Evolutionary conservation across 1,140 invertebrate species (phyloP).

Genomic region (Acromyrmex echinatior): DNA sequence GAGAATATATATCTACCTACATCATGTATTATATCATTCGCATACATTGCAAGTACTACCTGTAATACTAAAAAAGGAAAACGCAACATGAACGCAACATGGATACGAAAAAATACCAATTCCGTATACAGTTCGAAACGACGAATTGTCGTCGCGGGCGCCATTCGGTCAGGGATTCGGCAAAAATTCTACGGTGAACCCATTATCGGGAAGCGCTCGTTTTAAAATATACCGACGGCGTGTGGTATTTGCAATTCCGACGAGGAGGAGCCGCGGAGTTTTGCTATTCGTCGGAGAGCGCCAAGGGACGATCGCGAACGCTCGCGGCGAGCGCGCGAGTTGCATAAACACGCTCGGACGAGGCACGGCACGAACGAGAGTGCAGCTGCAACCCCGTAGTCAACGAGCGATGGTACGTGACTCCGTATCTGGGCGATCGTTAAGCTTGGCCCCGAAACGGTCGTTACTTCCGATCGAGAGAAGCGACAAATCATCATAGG

Average conservation of each 20-base stretch:
- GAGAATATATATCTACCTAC: neutral
- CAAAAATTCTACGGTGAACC: conserved; percentile 72
- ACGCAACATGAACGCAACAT: neutral
- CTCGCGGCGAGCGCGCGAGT: conserved; percentile 69
- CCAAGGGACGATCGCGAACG: conserved; percentile 52
- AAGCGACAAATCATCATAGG: conserved; percentile 60
- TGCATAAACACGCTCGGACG: conserved; percentile 78
- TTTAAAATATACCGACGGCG: conserved; percentile 81
- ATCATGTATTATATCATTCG: neutral
- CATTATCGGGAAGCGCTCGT: conserved; percentile 83
- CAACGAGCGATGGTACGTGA: conserved; percentile 43
- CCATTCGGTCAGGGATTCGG: conserved; percentile 45
- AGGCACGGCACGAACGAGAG: conserved; percentile 55
- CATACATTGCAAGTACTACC: neutral
- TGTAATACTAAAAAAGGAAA: conserved; percentile 10
- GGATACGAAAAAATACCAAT: conserved; percentile 28
- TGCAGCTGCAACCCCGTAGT: conserved; percentile 27
- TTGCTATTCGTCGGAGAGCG: conserved; percentile 76
- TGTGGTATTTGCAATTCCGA: conserved; percentile 82
- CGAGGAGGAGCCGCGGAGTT: conserved; percentile 75
- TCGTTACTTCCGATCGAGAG: conserved; percentile 65
- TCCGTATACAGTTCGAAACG: neutral
- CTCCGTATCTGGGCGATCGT: conserved; percentile 56
- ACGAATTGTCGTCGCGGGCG: conserved; percentile 47
- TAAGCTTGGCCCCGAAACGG: conserved; percentile 47